phyloP scores from a whole-genome alignment of 2,797 vertebrate genomes.

The Sardinella longiceps region DNA sequence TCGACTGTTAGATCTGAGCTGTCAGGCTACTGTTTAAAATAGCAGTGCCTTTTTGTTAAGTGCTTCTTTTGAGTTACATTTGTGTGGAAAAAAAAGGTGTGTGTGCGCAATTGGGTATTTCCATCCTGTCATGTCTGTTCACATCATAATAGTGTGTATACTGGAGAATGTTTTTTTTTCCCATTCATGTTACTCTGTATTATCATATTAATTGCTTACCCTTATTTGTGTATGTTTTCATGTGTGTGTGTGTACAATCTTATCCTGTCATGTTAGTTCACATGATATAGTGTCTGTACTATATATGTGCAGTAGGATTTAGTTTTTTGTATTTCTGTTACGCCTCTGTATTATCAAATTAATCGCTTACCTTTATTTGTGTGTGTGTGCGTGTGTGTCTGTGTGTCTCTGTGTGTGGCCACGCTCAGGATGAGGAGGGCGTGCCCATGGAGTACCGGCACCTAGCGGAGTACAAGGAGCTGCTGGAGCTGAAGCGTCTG shows the following conservation, averaged over 20 bases:
- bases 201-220: background rate
- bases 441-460: conserved; percentile 84
- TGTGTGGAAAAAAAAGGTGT: too few species aligned
- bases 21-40: background rate
- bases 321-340: background rate
- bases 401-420: conserved; percentile 26
- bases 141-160: background rate
- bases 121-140: too few species aligned
- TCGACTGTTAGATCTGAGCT: conserved; percentile 15
- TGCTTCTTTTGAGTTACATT: too few species aligned
- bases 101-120: too few species aligned
- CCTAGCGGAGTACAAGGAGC: conserved; percentile 94
- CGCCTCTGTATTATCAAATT: background rate
- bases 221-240: background rate
- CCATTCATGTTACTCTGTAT: background rate
- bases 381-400: background rate
- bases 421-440: conserved; percentile 87
- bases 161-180: too few species aligned
- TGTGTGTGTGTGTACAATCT: too few species aligned
- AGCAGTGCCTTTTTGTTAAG: too few species aligned
- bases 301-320: too few species aligned
- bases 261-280: background rate
- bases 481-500: conserved; percentile 91
- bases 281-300: too few species aligned
- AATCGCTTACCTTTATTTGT: conserved; percentile 14